A percentile compares a stretch with the other conserved stretches of the same genome.
phyloP scores from a whole-genome alignment of 37 sponge, comb jelly and placozoan genomes.

The Tethya wilhelma region DNA sequence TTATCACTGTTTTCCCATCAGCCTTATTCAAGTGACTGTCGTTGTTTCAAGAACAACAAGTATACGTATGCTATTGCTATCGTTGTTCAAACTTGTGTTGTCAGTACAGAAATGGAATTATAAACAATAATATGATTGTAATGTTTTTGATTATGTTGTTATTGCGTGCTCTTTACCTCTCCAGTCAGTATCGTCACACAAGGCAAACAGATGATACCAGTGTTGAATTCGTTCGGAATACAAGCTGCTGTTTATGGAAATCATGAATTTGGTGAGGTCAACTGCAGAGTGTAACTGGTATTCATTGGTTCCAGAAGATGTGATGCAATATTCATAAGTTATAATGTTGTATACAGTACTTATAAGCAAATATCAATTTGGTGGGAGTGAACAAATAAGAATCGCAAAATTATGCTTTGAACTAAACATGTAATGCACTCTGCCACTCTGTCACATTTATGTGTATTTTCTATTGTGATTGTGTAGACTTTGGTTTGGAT shows the following conservation, averaged over 20 bases:
- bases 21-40: not conserved
- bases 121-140: not conserved
- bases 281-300: too few species aligned
- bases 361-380: too few species aligned
- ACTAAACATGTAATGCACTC: too few species aligned
- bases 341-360: too few species aligned
- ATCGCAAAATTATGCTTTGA: too few species aligned
- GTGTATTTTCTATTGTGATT: too few species aligned
- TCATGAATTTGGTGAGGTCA: slow-evolving; percentile 86
- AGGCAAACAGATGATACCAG: slow-evolving; percentile 84
- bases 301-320: too few species aligned
- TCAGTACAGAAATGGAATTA: not conserved
- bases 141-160: slow-evolving; percentile 6
- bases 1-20: not conserved
- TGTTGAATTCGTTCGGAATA: slow-evolving; percentile 68
- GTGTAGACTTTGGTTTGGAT: slow-evolving; percentile 83
- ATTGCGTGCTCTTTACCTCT: not conserved
- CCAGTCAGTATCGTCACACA: slow-evolving; percentile 77
- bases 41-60: not conserved
- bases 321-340: too few species aligned
- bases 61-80: not conserved
- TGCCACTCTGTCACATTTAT: too few species aligned
- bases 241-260: slow-evolving; percentile 82
- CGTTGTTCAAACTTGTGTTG: not conserved
- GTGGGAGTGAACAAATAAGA: too few species aligned